A percentile compares a stretch with the other conserved stretches of the same genome.
These are phyloP conservation scores for Muscicapa striata DNA, from an alignment of 2,797 vertebrate species.

Conservation along the genomic window DNA sequence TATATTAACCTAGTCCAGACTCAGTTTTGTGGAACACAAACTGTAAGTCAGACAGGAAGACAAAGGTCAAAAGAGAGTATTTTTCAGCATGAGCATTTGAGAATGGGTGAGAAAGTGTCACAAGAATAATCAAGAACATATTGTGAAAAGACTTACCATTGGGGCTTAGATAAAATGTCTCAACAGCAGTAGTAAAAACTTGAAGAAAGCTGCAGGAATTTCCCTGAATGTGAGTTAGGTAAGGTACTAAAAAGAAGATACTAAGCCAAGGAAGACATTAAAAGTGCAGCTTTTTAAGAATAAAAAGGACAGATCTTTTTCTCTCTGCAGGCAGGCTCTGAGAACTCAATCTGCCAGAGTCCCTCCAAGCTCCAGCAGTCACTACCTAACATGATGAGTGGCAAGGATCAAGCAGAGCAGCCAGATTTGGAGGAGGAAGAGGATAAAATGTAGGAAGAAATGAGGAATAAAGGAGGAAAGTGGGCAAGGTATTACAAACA, in stretches of 20 bases:
- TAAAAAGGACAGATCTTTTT: neutral
- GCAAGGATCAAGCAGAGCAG: neutral
- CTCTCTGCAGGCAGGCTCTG: neutral
- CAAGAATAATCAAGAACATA: neutral
- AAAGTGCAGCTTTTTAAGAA: neutral
- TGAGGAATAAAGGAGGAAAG: neutral
- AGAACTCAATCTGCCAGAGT: neutral
- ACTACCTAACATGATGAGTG: rapidly evolving
- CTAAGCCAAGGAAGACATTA: neutral
- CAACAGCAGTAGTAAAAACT: neutral
- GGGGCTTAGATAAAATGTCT: neutral
- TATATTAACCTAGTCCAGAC: neutral
- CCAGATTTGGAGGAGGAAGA: neutral
- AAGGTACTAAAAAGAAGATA: neutral
- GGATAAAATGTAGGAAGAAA: neutral
- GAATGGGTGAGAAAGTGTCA: neutral
- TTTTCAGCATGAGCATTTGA: neutral
- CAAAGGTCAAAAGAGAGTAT: neutral
- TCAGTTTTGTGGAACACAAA: neutral
- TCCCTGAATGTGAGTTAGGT: neutral
- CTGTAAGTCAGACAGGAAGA: neutral
- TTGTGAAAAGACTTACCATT: neutral
- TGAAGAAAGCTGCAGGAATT: neutral
- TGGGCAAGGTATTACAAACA: neutral
- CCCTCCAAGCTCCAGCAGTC: neutral